Evolutionary conservation across 2,888 invertebrate genomes (phyloP), one percentile per base, ranked within the genome.

Genomic region (Blomia tropicalis): DNA sequence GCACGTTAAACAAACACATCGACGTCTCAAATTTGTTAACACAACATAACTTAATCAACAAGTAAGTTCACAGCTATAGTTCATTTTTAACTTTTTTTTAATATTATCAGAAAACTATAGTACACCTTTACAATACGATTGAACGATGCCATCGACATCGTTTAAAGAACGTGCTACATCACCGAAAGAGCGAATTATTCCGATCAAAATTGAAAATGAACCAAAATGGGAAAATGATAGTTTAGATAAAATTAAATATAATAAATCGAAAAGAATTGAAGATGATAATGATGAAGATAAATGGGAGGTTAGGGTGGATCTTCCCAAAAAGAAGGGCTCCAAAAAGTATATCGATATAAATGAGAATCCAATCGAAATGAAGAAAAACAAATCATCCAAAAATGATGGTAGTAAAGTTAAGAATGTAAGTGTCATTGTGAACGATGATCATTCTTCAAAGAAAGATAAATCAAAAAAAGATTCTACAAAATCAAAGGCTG

Each of bases 161-260:
- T 11, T 7, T 25, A 31, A 56, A 14, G 25, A 56, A 2, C 32
- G 56, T 22, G 25, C 56, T 14, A 56, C 29, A 19, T 56, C 56
- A 23, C 56, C 56, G 29, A 23, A 27, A 27, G 56, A 56, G 29
- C n/a, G 56, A 27, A 56, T 56, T 30, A 56, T 56, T 29, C 56
- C 56, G 19, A 56, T 56, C 19, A n/a, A 47, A n/a, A 47, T 47
- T 14, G 51, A 47, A 27, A 19, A n/a, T 19, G n/a, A 47, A 19
- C 22, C 51, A 7, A 47, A 47, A 19, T n/a, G 14, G 7, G 11
- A 25, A 7, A 11, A 11, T 47, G 51, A 25, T n/a, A 47, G 51
- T n/a, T 19, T 27, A 14, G 51, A 7, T 11, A 47, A 25, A 25
- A n/a, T 19, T 11, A 47, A 27, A 19, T 11, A 47, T 11, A 27